Conservation (phyloP, 1,140 invertebrate genomes). For the Pseudomyrmex pallidus region DNA sequence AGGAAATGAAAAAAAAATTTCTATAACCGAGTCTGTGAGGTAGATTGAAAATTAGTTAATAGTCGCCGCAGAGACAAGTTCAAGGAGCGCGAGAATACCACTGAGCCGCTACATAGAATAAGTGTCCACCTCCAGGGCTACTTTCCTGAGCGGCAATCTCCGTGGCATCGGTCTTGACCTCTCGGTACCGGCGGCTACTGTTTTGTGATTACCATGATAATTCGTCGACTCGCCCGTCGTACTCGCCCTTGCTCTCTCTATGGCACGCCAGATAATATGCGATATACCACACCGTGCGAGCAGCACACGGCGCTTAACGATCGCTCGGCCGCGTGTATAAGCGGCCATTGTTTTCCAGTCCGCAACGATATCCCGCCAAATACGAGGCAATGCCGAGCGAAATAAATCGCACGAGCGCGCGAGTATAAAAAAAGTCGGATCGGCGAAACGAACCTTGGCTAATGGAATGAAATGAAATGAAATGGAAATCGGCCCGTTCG, state of each 20-base stretch:
- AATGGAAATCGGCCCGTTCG: background rate
- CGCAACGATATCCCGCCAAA: slow-evolving; percentile 40
- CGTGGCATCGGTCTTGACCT: slow-evolving; percentile 74
- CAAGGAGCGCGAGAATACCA: slow-evolving; percentile 35
- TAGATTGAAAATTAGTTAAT: no score
- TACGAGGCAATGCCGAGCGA: slow-evolving; percentile 37
- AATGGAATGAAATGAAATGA: background rate
- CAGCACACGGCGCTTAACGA: slow-evolving; percentile 70
- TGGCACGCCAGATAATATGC: slow-evolving; percentile 70
- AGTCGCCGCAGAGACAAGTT: no score
- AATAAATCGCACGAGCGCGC: slow-evolving; percentile 18
- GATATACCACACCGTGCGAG: slow-evolving; percentile 59
- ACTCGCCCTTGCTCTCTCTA: slow-evolving; percentile 54
- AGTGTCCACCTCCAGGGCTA: slow-evolving; percentile 67
- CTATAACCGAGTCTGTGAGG: no score
- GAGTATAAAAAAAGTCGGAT: slow-evolving; percentile 8
- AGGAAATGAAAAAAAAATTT: no score
- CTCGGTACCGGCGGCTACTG: slow-evolving; percentile 72
- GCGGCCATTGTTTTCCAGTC: slow-evolving; percentile 62
- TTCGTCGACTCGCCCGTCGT: slow-evolving; percentile 70
- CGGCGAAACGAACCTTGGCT: background rate
- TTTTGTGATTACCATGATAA: slow-evolving; percentile 78
- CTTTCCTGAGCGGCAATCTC: slow-evolving; percentile 64
- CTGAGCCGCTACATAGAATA: slow-evolving; percentile 44
- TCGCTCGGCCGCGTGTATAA: slow-evolving; percentile 33